Conservation (phyloP, 2,113 vertebrate genomes). For the Hippocampus abdominalis region DNA sequence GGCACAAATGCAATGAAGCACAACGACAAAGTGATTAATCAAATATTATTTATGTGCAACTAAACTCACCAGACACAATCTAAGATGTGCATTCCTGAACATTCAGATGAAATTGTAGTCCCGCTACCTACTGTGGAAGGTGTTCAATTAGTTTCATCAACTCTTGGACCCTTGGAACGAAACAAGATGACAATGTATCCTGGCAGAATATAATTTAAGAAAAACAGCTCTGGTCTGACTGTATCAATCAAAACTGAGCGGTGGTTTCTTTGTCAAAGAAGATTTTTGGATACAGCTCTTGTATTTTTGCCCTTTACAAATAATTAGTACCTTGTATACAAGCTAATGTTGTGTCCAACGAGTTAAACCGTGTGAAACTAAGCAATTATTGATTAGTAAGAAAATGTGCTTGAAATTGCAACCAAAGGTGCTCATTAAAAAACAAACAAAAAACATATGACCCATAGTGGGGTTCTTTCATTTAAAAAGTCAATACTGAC, state of each 20-base stretch:
- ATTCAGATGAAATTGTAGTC: no score
- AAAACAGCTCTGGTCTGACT: background rate
- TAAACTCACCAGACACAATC: background rate
- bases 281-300: background rate
- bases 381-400: background rate
- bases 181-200: background rate
- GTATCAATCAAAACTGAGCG: background rate
- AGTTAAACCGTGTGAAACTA: background rate
- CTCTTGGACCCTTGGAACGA: background rate
- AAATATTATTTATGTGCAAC: constrained; percentile 1
- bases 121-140: background rate
- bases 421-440: background rate
- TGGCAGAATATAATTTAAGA: background rate
- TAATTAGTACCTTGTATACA: background rate
- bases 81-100: background rate
- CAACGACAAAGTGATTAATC: constrained; percentile 12
- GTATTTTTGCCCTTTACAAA: background rate
- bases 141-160: background rate
- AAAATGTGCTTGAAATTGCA: background rate
- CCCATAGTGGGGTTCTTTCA: no score
- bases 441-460: background rate
- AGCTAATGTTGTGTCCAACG: background rate
- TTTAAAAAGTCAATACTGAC: background rate
- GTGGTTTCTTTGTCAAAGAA: background rate
- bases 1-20: constrained; percentile 13